A percentile compares a stretch with the other conserved stretches of the same genome.
Evolutionary conservation across 2,888 invertebrate genomes (phyloP).

Genomic region (Ophioninae sp.): DNA sequence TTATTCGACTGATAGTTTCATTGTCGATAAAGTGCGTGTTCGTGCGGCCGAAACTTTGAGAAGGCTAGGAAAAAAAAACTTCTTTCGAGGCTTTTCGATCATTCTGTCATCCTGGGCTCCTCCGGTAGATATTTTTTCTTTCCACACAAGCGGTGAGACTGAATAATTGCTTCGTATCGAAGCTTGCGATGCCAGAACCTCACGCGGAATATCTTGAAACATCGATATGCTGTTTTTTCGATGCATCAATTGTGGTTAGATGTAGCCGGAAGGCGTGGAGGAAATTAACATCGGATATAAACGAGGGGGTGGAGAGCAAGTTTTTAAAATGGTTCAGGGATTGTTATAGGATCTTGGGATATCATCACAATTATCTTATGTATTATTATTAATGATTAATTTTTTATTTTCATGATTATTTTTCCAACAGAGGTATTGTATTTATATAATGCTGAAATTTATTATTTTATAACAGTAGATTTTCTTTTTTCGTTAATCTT

Average conservation of each 20-base stretch:
- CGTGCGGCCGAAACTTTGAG: not conserved
- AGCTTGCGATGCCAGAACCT: not conserved
- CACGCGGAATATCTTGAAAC: not conserved
- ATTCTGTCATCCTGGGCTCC: not conserved
- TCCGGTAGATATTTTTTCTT: not conserved
- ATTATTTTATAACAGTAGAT: too few species aligned
- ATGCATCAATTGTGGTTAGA: too few species aligned
- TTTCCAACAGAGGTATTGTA: too few species aligned
- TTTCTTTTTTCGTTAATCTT: too few species aligned
- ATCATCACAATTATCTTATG: not conserved
- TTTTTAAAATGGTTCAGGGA: too few species aligned
- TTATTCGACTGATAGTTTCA: slow-evolving; percentile 32
- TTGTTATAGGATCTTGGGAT: not conserved
- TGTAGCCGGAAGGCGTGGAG: too few species aligned
- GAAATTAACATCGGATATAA: too few species aligned
- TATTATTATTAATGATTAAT: too few species aligned
- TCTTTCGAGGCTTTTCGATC: slow-evolving; percentile 3
- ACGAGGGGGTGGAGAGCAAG: too few species aligned
- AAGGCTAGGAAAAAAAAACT: not conserved
- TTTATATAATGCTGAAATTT: too few species aligned
- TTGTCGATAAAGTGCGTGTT: slow-evolving; percentile 31
- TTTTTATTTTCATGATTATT: too few species aligned
- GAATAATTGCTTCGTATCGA: not conserved
- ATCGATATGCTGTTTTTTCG: not conserved
- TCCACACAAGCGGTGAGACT: not conserved